Conservation (phyloP, 1,140 invertebrate genomes). For the Bombus pascuorum region DNA sequence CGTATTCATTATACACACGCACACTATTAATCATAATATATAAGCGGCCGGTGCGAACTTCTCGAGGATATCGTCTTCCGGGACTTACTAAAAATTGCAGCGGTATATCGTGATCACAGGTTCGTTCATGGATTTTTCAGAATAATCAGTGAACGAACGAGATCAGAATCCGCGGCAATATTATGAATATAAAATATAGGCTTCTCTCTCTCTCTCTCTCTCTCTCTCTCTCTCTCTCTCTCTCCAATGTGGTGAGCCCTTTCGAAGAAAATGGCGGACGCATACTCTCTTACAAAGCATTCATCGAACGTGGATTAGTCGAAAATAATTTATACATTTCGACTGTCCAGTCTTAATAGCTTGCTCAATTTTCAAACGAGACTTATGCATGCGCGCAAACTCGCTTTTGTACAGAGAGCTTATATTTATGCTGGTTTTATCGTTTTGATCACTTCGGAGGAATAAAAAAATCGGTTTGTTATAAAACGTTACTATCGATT, state of each 20-base stretch:
- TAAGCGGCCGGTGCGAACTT: conserved; percentile 6
- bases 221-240: no score
- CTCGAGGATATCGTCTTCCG: background rate
- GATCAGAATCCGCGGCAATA: background rate
- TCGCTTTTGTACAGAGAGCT: background rate
- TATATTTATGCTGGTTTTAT: background rate
- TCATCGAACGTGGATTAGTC: conserved; percentile 67
- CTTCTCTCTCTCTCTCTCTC: no score
- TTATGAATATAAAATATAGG: conserved; percentile 46
- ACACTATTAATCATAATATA: background rate
- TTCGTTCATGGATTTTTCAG: background rate
- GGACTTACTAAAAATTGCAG: background rate
- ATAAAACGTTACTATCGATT: conserved; percentile 52
- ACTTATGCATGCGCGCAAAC: background rate
- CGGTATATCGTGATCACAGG: no score
- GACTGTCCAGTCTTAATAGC: background rate
- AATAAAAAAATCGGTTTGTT: conserved; percentile 37
- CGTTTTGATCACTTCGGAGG: background rate
- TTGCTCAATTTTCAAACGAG: background rate
- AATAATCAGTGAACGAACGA: no score
- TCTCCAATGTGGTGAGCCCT: conserved; percentile 68
- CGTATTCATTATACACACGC: background rate
- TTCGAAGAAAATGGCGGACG: conserved; percentile 79
- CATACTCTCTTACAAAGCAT: conserved; percentile 70
- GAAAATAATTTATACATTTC: conserved; percentile 48